Base-by-base conservation (phyloP, 2,113 vertebrate genomes). In the Micronisus gabar region DNA sequence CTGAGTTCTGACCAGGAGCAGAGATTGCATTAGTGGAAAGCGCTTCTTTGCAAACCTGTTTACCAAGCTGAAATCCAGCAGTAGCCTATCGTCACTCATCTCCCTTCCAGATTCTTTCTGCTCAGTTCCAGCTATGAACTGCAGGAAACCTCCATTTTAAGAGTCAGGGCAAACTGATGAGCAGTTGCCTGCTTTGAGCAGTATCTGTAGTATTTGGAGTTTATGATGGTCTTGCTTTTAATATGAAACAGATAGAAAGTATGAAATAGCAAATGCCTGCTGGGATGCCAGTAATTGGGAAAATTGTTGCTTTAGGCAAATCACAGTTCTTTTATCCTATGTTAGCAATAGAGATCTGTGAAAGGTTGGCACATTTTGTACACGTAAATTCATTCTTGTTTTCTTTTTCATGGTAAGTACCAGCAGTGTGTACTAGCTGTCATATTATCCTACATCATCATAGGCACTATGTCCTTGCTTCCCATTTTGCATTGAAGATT, bases 51-150 rank as follows among this genome's bases (percentile, higher is more conserved):
- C 45, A 66, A 52, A 30, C 32, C n/a, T 7, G 0, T 40, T 30
- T n/a, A 30, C 63, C 76, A 25, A 74, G 59, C 67, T 83, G 75
- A n/a, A 62, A 15, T 6, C 1, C 2, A 81, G 43, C 58, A 55
- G 26, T 1, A 0, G 36, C 5, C 1, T 58, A 7, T 12, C 15
- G 1, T 41, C 32, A 12, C 48, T 52, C 43, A 2, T 55, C 52
- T 59, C 29, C n/a, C 19, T 86, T 74, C 73, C 50, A 23, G 18
- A 6, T 8, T 43, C 59, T 6, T 30, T 32, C 81, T 71, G 40
- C 67, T 71, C 50, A 34, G 36, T 68, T 96, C 55, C 59, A 81
- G 59, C 50, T 56, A 26, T 15, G 52, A 89, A n/a, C 79, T 73
- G 66, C 27, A 47, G 81, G 70, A 82, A 88, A 55, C 12, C 34